Evolutionary conservation across 2,888 invertebrate genomes (phyloP), one percentile per base, ranked within the genome.

Genomic region (Platycnemis pennipes): DNA sequence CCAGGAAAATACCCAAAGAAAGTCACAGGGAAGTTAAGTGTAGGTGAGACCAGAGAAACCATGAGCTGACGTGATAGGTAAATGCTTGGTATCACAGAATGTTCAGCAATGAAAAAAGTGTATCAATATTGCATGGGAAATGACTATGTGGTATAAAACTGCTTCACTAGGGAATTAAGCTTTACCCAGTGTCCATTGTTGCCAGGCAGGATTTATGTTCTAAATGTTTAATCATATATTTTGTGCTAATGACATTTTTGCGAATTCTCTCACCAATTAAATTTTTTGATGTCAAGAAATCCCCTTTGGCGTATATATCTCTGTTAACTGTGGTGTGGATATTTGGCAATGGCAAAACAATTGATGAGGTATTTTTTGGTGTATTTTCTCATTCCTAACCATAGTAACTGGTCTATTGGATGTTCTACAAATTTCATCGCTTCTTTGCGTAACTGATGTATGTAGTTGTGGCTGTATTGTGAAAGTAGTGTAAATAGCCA

Each of bases 41-140:
- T 91, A 69, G 69, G 45, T 91, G 91, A 56, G 56, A 45, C 91
- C 63, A 63, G 69, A 69, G 44, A 91, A 63, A 45, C 91, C 56
- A 63, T 63, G 44, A n/a, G 91, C 91, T 45, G 91, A 63, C 22
- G 26, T 63, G 56, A 91, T 91, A 91, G 91, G 91, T 91, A 91
- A 91, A 91, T 91, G 63, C 91, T 91, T 91, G 91, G 91, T 44
- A 91, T 26, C 45, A 44, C 63, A 53, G 91, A 91, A 45, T 91
- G 91, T 91, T 91, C 42, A 42, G 45, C 56, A 91, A 56, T 91
- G 91, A 63, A 69, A 91, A 37, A 45, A 63, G 44, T 63, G 44
- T 91, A 44, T 91, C 44, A 11, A 4, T 91, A 69, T 44, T 91
- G 91, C 91, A 91, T 91, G 91, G 37, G 37, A 89, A 91, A 44